Conservation (phyloP, 2,113 vertebrate genomes). For the Nymphicus hollandicus region DNA sequence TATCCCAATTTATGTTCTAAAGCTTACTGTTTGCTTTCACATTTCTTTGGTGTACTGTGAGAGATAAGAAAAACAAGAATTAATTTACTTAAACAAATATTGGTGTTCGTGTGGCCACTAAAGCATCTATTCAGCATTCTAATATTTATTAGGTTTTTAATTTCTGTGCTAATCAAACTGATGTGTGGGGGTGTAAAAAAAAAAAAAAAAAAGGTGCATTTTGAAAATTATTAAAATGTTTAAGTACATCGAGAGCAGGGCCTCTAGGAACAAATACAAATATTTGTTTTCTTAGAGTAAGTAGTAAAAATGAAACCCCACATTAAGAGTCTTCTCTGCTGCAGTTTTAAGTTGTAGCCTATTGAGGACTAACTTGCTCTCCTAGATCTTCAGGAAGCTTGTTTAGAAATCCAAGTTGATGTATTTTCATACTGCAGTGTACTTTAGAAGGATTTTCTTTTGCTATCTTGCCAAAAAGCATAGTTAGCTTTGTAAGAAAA, state of each 20-base stretch:
- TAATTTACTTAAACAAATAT: neutral
- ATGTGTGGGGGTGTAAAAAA: neutral
- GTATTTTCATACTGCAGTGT: neutral
- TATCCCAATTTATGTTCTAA: neutral
- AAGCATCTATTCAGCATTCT: neutral
- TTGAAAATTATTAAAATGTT: neutral
- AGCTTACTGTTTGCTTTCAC: neutral
- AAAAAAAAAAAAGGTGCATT: neutral
- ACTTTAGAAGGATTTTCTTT: neutral
- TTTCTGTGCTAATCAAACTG: neutral
- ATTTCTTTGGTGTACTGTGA: neutral
- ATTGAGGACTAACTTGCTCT: neutral
- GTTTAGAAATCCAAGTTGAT: neutral
- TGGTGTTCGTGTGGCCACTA: neutral
- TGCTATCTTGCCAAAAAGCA: neutral
- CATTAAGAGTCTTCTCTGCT: neutral
- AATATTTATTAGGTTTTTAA: neutral
- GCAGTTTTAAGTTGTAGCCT: neutral
- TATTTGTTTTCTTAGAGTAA: neutral
- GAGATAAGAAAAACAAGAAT: neutral
- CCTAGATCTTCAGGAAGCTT: neutral
- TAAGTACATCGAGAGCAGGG: neutral
- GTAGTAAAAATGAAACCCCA: neutral
- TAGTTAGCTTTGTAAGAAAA: neutral
- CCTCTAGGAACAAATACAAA: neutral